Percentiles rank a stretch among this genome's conserved stretches.
Conservation (phyloP, 92 coral and sea anemone species). For the Plumapathes pennacea region DNA sequence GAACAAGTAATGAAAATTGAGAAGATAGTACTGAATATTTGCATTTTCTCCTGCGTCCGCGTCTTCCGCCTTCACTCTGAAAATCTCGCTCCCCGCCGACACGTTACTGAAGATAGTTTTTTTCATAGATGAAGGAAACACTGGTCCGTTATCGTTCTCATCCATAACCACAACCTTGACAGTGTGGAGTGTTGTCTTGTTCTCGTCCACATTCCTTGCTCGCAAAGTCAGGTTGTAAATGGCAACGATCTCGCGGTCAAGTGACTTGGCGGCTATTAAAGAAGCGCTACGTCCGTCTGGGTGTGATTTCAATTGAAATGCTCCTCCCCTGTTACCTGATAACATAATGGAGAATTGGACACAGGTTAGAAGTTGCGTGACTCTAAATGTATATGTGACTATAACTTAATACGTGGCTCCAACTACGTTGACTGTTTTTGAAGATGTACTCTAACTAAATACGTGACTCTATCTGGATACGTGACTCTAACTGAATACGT, state of each 20-base stretch:
- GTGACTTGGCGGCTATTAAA: slow-evolving; percentile 42
- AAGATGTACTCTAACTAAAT: too few species aligned
- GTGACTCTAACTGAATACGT: too few species aligned
- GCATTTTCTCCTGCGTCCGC: slow-evolving; percentile 60
- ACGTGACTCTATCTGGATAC: too few species aligned
- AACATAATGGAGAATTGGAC: not conserved
- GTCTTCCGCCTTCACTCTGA: slow-evolving; percentile 64
- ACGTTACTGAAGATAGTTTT: slow-evolving; percentile 66
- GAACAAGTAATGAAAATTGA: slow-evolving; percentile 46
- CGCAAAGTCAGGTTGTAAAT: slow-evolving; percentile 57
- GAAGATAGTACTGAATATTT: slow-evolving; percentile 50
- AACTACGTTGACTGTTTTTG: too few species aligned
- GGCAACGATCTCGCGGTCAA: slow-evolving; percentile 65
- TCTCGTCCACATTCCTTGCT: slow-evolving; percentile 68
- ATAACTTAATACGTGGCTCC: too few species aligned
- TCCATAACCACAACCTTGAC: slow-evolving; percentile 57
- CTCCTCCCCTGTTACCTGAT: slow-evolving; percentile 66
- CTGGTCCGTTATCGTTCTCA: slow-evolving; percentile 68
- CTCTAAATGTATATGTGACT: not conserved
- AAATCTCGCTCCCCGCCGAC: slow-evolving; percentile 54
- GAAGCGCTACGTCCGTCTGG: slow-evolving; percentile 53
- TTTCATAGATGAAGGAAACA: slow-evolving; percentile 41
- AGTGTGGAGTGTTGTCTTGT: slow-evolving; percentile 46
- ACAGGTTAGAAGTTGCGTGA: not conserved
- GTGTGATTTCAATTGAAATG: slow-evolving; percentile 45